Evolutionary conservation across 2,888 invertebrate species (phyloP).

Genomic region (Scaptomyza caliginosa): DNA sequence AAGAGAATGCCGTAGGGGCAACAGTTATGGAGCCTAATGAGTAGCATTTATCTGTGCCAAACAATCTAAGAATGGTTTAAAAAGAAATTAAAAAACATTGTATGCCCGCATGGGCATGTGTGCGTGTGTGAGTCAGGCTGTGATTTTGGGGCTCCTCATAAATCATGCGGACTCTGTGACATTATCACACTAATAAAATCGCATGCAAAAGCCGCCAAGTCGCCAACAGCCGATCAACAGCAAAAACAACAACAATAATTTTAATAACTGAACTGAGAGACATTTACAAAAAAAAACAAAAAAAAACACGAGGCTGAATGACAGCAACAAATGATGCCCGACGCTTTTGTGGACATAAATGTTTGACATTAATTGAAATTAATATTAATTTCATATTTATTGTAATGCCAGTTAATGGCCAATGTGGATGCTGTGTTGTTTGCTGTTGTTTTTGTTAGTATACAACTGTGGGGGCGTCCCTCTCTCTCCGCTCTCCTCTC

Average conservation of each 20-base stretch:
- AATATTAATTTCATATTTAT: conserved; percentile 83
- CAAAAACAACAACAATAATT: conserved; percentile 14
- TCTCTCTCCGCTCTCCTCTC: not conserved
- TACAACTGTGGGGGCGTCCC: conserved; percentile 52
- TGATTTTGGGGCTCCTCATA: conserved; percentile 68
- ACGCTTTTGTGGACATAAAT: conserved; percentile 82
- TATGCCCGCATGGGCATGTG: conserved; percentile 29
- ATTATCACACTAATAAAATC: conserved; percentile 83
- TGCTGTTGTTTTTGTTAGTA: conserved; percentile 3
- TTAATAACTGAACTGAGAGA: conserved; percentile 36
- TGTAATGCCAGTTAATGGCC: conserved; percentile 72
- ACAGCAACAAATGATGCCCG: conserved; percentile 81
- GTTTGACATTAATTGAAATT: conserved; percentile 83
- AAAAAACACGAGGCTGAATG: conserved; percentile 40
- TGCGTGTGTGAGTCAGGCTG: conserved; percentile 44
- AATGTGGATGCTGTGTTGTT: conserved; percentile 36
- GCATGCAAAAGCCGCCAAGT: conserved; percentile 64
- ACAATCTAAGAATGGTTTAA: conserved; percentile 51
- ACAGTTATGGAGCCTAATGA: conserved; percentile 75
- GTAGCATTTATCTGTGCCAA: conserved; percentile 67
- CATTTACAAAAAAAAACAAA: conserved; percentile 21
- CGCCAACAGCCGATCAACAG: conserved; percentile 47
- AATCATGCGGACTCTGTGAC: conserved; percentile 82
- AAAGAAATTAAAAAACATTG: conserved; percentile 62
- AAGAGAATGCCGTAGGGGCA: conserved; percentile 29